Evolutionary conservation across 2,113 vertebrate genomes (phyloP), one percentile per base, ranked within the genome.

Genomic region (Psittacula cyanocephala): DNA sequence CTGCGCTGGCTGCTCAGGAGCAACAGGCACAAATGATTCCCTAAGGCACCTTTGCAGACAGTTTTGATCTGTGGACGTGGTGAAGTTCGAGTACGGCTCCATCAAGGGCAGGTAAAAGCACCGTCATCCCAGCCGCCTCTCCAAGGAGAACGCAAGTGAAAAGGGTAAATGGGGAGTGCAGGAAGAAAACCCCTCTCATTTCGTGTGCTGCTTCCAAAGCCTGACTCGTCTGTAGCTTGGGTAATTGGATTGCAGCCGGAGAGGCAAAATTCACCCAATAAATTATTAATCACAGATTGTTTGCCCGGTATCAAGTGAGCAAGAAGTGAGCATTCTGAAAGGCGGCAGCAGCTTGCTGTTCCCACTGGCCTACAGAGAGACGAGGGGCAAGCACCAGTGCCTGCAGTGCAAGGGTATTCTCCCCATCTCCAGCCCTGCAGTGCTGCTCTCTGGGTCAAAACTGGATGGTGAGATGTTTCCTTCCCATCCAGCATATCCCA

Each of bases 261-360:
- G 62, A 89, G 81, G 63, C 59, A 76, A 93, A 94, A 85, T 60
- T 62, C 24, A 3, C 29, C 13, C 77, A 55, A 55, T 86, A 33
- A 91, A 95, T 93, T 77, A 85, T 91, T 89, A 76, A 95, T 91
- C 49, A 15, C 59, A 41, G 78, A 29, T 49, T 88, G 75, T 74
- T 95, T 89, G 71, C 70, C 81, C 67, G 9, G 63, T 49, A 86
- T 37, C 10, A 8, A 86, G 79, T 8, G 60, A 77, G 81, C 37
- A 53, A 85, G 52, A 77, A 94, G 49, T 12, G 59, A 93, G 63
- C 67, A 53, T 62, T 82, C 78, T 14, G 14, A 27, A 67, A 37
- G 25, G 44, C 79, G 25, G 44, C 79, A 47, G 81, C 44, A 62
- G 59, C 68, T 62, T 1, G 0, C 65, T 0, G 0, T 25, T 74